phyloP scores from a whole-genome alignment of 2,888 invertebrate species.

The Meiosimyza platycephala region DNA sequence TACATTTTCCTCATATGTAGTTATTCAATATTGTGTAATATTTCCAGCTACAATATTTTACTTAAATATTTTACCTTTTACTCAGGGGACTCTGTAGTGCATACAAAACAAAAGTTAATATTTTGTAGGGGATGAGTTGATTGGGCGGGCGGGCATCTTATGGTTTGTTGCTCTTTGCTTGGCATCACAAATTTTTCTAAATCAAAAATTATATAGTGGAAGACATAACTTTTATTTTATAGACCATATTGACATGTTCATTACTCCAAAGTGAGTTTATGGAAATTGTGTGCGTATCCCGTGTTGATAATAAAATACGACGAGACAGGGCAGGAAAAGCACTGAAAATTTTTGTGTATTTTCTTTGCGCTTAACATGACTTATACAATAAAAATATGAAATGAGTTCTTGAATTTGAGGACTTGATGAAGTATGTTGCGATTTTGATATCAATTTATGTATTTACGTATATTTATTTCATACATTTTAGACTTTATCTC shows the following conservation, averaged over 20 bases:
- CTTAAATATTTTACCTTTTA: constrained; percentile 41
- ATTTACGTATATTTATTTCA: too few relatives aligned
- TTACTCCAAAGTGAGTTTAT: constrained; percentile 45
- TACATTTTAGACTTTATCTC: too few relatives aligned
- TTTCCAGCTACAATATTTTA: constrained; percentile 36
- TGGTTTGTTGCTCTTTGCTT: constrained; percentile 34
- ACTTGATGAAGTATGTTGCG: too few relatives aligned
- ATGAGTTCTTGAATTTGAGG: too few relatives aligned
- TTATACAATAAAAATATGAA: too few relatives aligned
- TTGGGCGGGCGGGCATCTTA: background rate
- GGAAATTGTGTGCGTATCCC: constrained; percentile 47
- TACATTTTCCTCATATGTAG: background rate
- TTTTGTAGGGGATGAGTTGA: constrained; percentile 34
- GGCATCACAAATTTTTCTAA: constrained; percentile 4
- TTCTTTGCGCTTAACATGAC: too few relatives aligned
- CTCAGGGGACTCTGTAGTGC: constrained; percentile 27
- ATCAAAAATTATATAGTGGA: constrained; percentile 31
- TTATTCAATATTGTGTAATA: constrained; percentile 42
- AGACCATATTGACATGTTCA: constrained; percentile 58
- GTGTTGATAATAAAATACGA: constrained; percentile 54
- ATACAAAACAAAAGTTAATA: constrained; percentile 39
- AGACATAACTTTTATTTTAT: constrained; percentile 50
- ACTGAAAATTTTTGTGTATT: background rate
- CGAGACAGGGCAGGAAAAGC: constrained; percentile 19
- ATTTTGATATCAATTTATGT: too few relatives aligned